Conservation (phyloP, 2,797 vertebrate species). For the Rhinatrema bivittatum region DNA sequence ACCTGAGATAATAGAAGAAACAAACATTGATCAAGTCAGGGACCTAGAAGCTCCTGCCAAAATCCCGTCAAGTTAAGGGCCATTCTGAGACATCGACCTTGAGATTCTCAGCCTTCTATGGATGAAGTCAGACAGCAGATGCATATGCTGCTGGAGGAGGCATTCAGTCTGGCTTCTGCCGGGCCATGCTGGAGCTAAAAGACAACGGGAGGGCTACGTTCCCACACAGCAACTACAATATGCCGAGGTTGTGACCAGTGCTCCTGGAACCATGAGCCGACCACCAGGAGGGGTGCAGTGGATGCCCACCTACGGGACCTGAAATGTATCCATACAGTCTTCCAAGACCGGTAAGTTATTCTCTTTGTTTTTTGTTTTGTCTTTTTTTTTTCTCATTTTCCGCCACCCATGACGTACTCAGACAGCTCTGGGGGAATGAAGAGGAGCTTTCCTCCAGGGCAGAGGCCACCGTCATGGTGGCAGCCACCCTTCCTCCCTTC, state of each 20-base stretch:
- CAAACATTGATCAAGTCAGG: conserved; percentile 81
- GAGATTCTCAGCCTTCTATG: conserved; percentile 98
- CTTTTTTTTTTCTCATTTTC: too few relatives aligned
- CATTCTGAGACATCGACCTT: conserved; percentile 94
- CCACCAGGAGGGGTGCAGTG: conserved; percentile 82
- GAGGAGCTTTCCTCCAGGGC: too few relatives aligned
- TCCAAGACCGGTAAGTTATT: conserved; percentile 81
- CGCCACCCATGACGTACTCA: too few relatives aligned
- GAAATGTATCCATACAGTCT: conserved; percentile 92
- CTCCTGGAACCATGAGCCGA: conserved; percentile 82
- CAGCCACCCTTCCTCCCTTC: too few relatives aligned
- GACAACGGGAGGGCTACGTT: conserved; percentile 71
- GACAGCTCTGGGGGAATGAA: too few relatives aligned
- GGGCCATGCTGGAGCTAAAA: conserved; percentile 75
- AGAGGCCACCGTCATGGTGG: too few relatives aligned
- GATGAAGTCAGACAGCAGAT: conserved; percentile 97
- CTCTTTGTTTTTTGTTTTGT: too few relatives aligned
- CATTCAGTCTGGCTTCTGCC: conserved; percentile 94
- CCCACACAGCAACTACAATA: conserved; percentile 79
- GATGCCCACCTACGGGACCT: conserved; percentile 82
- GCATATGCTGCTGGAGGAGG: conserved; percentile 95
- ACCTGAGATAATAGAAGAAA: conserved; percentile 93
- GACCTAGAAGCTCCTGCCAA: conserved; percentile 67
- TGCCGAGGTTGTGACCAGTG: conserved; percentile 86
- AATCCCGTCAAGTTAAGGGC: conserved; percentile 79